Percentiles rank a stretch among this genome's conserved stretches.
Conservation (phyloP, 2,113 vertebrate genomes). For the Chionis minor region DNA sequence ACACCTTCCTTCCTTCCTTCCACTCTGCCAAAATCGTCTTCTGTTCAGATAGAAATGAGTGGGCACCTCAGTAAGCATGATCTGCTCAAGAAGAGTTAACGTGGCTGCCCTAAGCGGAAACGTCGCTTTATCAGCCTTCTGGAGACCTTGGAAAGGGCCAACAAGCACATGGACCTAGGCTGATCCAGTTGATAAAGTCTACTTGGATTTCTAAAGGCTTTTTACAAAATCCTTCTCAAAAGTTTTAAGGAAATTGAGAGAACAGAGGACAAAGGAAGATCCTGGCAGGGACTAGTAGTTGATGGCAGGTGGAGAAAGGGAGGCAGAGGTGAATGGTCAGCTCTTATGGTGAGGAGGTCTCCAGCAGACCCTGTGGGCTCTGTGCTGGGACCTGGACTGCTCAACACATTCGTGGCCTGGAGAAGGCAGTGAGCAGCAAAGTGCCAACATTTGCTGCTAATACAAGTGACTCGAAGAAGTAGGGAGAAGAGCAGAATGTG, state of each 20-base stretch:
- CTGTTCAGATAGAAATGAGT: neutral
- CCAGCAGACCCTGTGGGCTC: neutral
- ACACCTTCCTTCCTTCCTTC: too few relatives aligned
- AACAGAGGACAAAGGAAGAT: neutral
- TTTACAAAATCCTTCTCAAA: neutral
- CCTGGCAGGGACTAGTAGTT: neutral
- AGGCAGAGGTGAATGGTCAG: neutral
- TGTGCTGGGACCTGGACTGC: neutral
- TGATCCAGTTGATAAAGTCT: neutral
- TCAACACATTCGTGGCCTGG: neutral
- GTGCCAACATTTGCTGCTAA: neutral
- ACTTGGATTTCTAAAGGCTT: neutral
- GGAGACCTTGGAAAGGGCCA: neutral
- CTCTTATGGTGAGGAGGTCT: neutral
- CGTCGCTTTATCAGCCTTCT: neutral
- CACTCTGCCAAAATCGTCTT: neutral
- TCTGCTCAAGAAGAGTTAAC: accelerated
- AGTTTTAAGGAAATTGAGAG: neutral
- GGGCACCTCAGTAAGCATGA: accelerated
- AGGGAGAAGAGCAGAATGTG: neutral
- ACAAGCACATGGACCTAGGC: accelerated
- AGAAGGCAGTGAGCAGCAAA: neutral
- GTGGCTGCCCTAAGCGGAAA: neutral
- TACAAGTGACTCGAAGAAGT: accelerated
- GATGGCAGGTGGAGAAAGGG: neutral